These are phyloP conservation scores for human (Homo sapiens) DNA, from an alignment of 2,113 vertebrate genomes.

Conservation along the genomic window DNA sequence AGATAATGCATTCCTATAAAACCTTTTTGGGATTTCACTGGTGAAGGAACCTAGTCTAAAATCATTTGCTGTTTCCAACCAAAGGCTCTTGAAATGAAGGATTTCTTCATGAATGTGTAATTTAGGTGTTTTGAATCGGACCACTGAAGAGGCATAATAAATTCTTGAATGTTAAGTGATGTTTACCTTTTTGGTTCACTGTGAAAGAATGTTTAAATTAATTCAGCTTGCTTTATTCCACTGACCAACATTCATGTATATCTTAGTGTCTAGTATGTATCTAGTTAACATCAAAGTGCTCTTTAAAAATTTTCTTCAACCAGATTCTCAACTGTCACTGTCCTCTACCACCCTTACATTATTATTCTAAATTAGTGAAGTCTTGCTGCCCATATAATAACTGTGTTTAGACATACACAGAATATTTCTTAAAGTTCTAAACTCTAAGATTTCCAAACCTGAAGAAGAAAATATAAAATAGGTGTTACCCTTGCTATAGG, in stretches of 20 bases:
- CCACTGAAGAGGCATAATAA: not conserved
- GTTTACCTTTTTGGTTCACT: constrained; percentile 14
- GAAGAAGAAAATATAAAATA: not conserved
- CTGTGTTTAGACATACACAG: not conserved
- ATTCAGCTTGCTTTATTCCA: constrained; percentile 7
- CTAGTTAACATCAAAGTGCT: not conserved
- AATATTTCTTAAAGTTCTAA: constrained; percentile 9
- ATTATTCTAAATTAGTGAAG: constrained; percentile 8
- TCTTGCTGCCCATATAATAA: not conserved
- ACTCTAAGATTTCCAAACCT: not conserved
- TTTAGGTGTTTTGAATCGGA: not conserved
- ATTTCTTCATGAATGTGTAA: not conserved
- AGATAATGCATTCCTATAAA: not conserved
- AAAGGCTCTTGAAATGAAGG: constrained; percentile 7
- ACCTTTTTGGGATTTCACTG: not conserved
- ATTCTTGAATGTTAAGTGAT: not conserved
- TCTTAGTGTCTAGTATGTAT: not conserved
- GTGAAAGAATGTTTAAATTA: constrained; percentile 36
- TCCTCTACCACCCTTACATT: not conserved
- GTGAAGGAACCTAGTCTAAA: not conserved
- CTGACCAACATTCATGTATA: not conserved
- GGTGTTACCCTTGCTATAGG: not conserved
- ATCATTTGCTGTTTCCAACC: not conserved
- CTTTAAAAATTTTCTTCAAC: not conserved
- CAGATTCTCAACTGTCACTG: not conserved